Evolutionary conservation across 2,113 vertebrate genomes (phyloP).

Genomic region (Marmota flaviventris): DNA sequence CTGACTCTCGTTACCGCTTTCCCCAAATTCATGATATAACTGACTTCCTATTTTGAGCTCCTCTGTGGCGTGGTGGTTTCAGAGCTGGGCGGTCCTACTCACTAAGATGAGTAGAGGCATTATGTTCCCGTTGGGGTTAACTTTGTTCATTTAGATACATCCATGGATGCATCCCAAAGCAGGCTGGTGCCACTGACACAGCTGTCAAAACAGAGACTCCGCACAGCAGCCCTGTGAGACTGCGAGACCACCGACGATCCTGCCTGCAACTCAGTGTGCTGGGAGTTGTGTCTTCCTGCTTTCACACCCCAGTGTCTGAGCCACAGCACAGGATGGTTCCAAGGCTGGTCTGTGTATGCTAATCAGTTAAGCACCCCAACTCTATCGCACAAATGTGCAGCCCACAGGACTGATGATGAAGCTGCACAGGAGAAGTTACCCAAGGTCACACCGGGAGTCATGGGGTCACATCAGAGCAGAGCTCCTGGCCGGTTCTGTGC

Average conservation of each 20-base stretch:
- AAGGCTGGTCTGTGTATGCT: not conserved
- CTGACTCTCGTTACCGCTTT: conserved; percentile 6
- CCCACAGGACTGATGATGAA: not conserved
- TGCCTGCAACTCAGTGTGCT: not conserved
- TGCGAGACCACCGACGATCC: not conserved
- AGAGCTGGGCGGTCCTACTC: not conserved
- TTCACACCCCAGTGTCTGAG: not conserved
- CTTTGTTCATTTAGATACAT: not conserved
- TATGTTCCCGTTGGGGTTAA: not conserved
- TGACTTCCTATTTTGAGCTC: conserved; percentile 41
- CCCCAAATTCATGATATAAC: not conserved
- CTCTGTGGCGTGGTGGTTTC: not conserved
- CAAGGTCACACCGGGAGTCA: conserved; percentile 36
- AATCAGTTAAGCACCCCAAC: not conserved
- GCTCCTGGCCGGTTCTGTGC: conserved; percentile 20
- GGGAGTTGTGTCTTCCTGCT: not conserved
- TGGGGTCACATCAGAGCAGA: conserved; percentile 17
- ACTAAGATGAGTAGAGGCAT: conserved; percentile 7
- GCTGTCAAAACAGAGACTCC: not conserved
- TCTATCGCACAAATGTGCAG: not conserved
- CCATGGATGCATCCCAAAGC: not conserved
- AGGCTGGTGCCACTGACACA: not conserved
- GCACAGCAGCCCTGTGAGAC: not conserved
- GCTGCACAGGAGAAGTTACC: not conserved
- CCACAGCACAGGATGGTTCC: not conserved